These are phyloP conservation scores for Galaxias olidus DNA, from an alignment of 2,797 vertebrate species.

Conservation along the genomic window DNA sequence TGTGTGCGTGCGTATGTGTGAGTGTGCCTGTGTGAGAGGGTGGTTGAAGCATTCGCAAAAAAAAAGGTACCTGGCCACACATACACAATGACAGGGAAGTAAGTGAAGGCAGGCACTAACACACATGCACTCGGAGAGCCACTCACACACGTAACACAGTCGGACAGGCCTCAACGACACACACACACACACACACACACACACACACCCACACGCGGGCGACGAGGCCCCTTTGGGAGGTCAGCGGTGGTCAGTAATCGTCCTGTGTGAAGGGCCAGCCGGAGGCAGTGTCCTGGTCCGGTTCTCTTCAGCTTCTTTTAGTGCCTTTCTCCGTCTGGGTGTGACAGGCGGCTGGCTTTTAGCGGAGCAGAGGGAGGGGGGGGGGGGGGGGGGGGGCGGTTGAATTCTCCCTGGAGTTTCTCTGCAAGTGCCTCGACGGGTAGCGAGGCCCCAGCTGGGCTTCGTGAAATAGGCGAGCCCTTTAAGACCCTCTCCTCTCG, in stretches of 20 bases:
- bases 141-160: background rate
- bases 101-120: background rate
- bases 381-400: no score
- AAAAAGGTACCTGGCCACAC: background rate
- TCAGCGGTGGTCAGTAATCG: conserved; percentile 23
- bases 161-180: background rate
- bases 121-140: conserved; percentile 7
- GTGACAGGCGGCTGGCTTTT: conserved; percentile 11
- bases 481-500: no score
- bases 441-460: no score
- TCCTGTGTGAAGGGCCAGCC: conserved; percentile 38
- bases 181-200: conserved; percentile 13
- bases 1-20: conserved; percentile 39
- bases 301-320: conserved; percentile 59
- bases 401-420: no score
- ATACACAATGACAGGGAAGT: background rate
- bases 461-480: no score
- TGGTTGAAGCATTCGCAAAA: background rate
- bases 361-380: no score
- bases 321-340: conserved; percentile 44
- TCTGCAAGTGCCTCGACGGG: no score
- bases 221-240: background rate
- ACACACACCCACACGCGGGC: conserved; percentile 4
- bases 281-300: conserved; percentile 27
- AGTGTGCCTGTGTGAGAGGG: conserved; percentile 24